These are phyloP conservation scores for Synodontis membranacea DNA, from an alignment of 2,113 vertebrate species.

Conservation along the genomic window DNA sequence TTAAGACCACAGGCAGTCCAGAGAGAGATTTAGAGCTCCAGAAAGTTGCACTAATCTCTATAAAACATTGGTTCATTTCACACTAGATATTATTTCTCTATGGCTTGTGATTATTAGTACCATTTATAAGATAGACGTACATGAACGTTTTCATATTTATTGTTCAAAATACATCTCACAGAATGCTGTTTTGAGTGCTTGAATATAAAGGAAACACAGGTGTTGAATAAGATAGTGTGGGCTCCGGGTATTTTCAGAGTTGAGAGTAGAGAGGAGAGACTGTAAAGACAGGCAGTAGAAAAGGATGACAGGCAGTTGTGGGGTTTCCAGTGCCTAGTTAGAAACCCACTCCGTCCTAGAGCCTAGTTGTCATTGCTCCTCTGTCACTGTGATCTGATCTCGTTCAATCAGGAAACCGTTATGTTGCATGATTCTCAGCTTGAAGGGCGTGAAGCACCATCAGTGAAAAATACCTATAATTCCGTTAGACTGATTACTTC, in stretches of 20 bases:
- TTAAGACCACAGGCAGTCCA: slow-evolving; percentile 17
- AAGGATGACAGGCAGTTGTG: slow-evolving; percentile 1
- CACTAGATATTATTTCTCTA: neutral
- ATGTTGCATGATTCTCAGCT: neutral
- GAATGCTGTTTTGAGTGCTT: neutral
- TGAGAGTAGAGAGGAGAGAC: neutral
- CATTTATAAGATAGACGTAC: slow-evolving; percentile 5
- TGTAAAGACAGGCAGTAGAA: neutral
- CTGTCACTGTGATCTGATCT: neutral
- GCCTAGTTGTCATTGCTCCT: neutral
- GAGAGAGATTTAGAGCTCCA: neutral
- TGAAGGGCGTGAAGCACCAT: neutral
- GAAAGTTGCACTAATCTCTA: neutral
- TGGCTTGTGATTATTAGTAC: neutral
- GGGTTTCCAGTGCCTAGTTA: neutral
- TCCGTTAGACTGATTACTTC: slow-evolving; percentile 6
- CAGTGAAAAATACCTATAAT: neutral
- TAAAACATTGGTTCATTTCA: neutral
- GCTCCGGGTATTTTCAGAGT: neutral
- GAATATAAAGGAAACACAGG: neutral
- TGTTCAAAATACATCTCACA: neutral
- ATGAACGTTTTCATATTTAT: neutral
- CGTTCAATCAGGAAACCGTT: neutral
- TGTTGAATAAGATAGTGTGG: neutral
- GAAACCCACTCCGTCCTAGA: neutral